Evolutionary conservation across 2,888 invertebrate species (phyloP).

Genomic region (Phyto melanocephala): DNA sequence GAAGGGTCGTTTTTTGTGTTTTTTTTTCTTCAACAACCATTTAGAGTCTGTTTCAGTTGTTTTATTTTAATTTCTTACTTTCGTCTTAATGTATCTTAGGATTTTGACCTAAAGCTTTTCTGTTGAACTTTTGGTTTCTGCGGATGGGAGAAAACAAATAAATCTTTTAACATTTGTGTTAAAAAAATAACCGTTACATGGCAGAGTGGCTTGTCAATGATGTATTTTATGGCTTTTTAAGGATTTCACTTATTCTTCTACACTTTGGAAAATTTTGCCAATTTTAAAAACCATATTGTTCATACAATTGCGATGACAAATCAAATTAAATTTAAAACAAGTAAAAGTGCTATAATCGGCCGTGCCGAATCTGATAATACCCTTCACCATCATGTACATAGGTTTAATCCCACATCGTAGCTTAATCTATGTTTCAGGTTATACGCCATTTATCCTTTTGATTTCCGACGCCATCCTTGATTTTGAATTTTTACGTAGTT

Average conservation of each 20-base stretch:
- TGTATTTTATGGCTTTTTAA: constrained; percentile 65
- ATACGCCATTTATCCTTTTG: too few species aligned
- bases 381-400: too few species aligned
- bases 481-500: too few species aligned
- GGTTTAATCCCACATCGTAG: too few species aligned
- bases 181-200: constrained; percentile 47
- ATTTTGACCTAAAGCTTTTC: constrained; percentile 48
- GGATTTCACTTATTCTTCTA: neutral
- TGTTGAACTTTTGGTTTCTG: neutral
- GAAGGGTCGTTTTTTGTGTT: constrained; percentile 47
- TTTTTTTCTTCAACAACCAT: constrained; percentile 21
- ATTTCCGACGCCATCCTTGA: too few species aligned
- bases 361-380: too few species aligned
- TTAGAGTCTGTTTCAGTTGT: constrained; percentile 33
- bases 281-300: too few species aligned
- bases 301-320: too few species aligned
- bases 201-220: constrained; percentile 66
- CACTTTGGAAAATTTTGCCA: constrained; percentile 14
- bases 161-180: constrained; percentile 38
- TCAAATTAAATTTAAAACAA: too few species aligned
- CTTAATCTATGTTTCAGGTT: too few species aligned
- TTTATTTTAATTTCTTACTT: constrained; percentile 48
- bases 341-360: too few species aligned
- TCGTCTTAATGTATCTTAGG: constrained; percentile 15
- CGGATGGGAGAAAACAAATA: neutral